Conservation (phyloP, 2,113 vertebrate genomes). For the Calcarius ornatus region DNA sequence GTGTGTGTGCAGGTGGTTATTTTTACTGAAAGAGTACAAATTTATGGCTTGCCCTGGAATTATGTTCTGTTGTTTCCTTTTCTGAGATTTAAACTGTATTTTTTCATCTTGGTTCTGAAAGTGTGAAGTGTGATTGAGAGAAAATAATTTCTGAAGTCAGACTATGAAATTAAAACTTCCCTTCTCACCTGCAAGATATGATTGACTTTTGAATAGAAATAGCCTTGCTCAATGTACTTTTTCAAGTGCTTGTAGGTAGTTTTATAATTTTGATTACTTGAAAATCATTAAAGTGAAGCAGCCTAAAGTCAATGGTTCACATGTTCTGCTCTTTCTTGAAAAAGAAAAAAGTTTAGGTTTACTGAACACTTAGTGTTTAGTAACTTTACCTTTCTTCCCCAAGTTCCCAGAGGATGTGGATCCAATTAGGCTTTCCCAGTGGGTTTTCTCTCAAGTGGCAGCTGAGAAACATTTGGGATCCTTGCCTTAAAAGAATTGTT, state of each 20-base stretch:
- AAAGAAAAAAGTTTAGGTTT: not conserved
- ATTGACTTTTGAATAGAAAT: not conserved
- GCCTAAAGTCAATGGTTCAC: not conserved
- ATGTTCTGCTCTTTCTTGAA: not conserved
- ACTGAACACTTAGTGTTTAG: not conserved
- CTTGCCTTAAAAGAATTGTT: not conserved
- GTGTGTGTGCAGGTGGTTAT: not conserved
- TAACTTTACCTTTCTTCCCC: not conserved
- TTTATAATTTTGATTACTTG: not conserved
- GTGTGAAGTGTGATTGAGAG: not conserved
- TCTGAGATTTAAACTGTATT: not conserved
- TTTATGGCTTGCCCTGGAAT: not conserved
- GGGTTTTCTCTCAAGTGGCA: not conserved
- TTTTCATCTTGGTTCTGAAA: not conserved
- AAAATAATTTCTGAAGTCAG: not conserved
- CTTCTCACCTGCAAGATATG: not conserved
- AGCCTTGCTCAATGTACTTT: not conserved
- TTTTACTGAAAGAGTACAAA: not conserved
- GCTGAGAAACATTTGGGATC: not conserved
- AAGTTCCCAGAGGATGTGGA: not conserved
- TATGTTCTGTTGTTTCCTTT: not conserved
- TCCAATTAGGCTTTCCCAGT: not conserved
- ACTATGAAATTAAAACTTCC: not conserved
- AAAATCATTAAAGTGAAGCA: not conserved
- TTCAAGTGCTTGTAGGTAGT: not conserved